Percentiles rank a stretch among this genome's conserved stretches.
Evolutionary conservation across 2,113 vertebrate species (phyloP).

Genomic region (Grammomys surdaster): DNA sequence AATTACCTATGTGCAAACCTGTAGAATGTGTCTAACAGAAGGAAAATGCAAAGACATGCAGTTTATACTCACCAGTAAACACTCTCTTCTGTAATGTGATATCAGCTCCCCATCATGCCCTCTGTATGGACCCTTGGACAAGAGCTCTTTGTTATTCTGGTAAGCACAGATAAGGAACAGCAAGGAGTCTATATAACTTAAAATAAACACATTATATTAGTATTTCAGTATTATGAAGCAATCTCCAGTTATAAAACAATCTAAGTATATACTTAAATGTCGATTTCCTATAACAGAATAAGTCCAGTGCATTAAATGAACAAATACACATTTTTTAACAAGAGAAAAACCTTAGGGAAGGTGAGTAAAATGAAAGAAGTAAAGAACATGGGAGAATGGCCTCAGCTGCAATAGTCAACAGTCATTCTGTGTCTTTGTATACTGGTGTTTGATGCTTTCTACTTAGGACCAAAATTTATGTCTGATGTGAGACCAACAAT

Average conservation of each 20-base stretch:
- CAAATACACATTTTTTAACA: not conserved
- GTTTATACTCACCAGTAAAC: constrained; percentile 94
- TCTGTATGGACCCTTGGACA: constrained; percentile 93
- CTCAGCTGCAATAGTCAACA: not conserved
- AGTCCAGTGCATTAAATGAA: not conserved
- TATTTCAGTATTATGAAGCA: constrained; percentile 44
- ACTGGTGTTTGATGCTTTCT: not conserved
- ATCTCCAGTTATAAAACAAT: constrained; percentile 10
- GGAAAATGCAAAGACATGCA: not conserved
- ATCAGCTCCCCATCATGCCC: constrained; percentile 95
- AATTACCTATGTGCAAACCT: not conserved
- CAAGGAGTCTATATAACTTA: constrained; percentile 95
- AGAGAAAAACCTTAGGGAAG: not conserved
- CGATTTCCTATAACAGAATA: not conserved
- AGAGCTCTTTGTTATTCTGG: constrained; percentile 97
- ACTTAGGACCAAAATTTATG: constrained; percentile 29
- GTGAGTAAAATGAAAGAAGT: not conserved
- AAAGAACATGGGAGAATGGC: not conserved
- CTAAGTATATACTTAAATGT: not conserved
- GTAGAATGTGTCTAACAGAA: not conserved
- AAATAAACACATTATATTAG: constrained; percentile 70
- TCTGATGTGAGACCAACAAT: not conserved
- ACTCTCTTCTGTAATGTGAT: constrained; percentile 95
- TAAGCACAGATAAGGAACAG: constrained; percentile 96
- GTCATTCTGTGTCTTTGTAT: not conserved